Conservation (phyloP, 2,888 invertebrate genomes). For the Colostygia pectinataria region DNA sequence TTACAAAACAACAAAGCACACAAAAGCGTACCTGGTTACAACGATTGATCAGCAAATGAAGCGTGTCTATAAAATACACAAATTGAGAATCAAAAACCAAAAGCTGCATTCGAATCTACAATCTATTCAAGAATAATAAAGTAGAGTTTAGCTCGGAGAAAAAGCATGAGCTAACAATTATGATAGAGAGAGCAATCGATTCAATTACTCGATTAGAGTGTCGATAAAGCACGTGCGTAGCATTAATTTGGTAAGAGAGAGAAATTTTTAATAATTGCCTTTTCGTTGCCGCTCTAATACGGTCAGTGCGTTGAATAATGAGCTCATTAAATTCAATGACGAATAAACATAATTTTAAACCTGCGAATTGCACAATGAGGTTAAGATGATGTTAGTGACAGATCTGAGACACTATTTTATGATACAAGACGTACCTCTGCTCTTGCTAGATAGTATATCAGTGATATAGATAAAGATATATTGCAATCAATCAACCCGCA, state of each 20-base stretch:
- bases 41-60: constrained; percentile 53
- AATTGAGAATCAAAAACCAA: constrained; percentile 48
- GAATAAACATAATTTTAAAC: constrained; percentile 22
- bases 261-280: constrained; percentile 69
- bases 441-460: too few species aligned
- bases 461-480: too few species aligned
- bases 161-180: constrained; percentile 39
- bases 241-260: constrained; percentile 67
- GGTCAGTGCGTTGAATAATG: constrained; percentile 32
- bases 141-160: constrained; percentile 34
- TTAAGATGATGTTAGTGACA: too few species aligned
- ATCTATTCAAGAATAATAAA: constrained; percentile 33
- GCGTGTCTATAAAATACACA: constrained; percentile 64
- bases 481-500: too few species aligned
- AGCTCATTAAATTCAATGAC: constrained; percentile 48
- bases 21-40: constrained; percentile 38
- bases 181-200: constrained; percentile 61
- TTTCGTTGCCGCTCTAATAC: constrained; percentile 38
- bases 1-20: constrained; percentile 53
- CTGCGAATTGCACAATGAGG: not conserved
- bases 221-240: constrained; percentile 53
- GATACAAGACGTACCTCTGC: too few species aligned
- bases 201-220: constrained; percentile 59
- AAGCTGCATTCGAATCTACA: constrained; percentile 27
- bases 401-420: too few species aligned